These are phyloP conservation scores for Neotragus moschatus DNA, from an alignment of 2,113 vertebrate species.

Conservation along the genomic window DNA sequence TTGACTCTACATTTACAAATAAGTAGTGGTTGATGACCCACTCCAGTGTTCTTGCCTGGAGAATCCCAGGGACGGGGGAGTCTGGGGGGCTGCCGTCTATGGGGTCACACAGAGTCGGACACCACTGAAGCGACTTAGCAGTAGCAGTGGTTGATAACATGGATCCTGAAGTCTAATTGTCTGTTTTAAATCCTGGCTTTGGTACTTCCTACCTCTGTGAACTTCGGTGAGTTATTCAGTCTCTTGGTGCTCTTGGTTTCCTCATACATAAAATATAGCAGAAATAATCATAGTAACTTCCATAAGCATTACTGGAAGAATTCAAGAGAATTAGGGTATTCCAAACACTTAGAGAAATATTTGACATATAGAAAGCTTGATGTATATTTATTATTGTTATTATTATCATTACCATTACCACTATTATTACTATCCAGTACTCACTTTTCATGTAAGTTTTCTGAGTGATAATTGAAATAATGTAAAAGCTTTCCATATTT, in stretches of 20 bases:
- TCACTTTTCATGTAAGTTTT: not conserved
- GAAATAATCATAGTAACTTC: not conserved
- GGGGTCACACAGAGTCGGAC: no score
- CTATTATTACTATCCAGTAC: not conserved
- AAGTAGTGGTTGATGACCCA: not conserved
- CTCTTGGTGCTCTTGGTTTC: not conserved
- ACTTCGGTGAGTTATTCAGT: not conserved
- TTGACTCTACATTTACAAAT: not conserved
- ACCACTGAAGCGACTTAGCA: no score
- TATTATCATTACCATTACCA: not conserved
- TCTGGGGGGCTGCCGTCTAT: no score
- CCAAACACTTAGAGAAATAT: not conserved
- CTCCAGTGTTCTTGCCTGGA: no score
- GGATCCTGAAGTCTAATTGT: not conserved
- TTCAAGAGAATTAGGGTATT: not conserved
- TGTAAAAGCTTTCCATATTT: not conserved
- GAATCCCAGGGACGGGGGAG: no score
- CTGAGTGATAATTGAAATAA: not conserved
- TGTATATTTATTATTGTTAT: not conserved
- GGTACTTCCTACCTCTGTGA: not conserved
- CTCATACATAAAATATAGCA: not conserved
- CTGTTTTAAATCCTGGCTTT: not conserved
- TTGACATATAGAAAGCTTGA: not conserved
- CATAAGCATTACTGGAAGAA: not conserved
- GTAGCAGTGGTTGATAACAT: not conserved